Base-by-base conservation (phyloP, 2,888 invertebrate genomes). In the Criorhina ranunculi region DNA sequence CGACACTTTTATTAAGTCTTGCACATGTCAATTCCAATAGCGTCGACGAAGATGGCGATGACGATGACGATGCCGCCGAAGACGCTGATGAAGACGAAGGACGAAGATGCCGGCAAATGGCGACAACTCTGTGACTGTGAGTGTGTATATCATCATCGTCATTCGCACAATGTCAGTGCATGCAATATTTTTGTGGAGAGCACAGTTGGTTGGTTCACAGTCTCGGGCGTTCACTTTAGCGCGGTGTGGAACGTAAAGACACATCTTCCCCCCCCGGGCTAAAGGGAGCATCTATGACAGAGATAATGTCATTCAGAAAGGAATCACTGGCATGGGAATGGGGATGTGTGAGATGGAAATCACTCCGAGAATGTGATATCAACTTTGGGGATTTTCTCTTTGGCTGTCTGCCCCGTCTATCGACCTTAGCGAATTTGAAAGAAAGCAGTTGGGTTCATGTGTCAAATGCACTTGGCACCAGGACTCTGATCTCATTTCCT, bases 1-100 rank as follows among this genome's bases (percentile, higher is more conserved):
- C 59, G 75, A 70, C 80, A 85, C 85, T 85, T 85, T 85, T 85
- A 85, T 80, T 85, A 85, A 80, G 85, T 85, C 85, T 80, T 85
- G 85, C 85, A 85, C 85, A 85, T 85, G 85, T 85, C 85, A 85
- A 85, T 76, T 85, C 80, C 33, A 80, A 80, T 85, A 62, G 69
- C 57, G 24, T 60, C 35, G 59, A 24, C 24, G 24, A 24, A 24
- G 24, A 24, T 24, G 24, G 24, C 24, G 24, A 24, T 24, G 24
- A 24, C 24, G 24, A 24, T 24, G 24, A 60, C 60, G 42, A 44
- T 33, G 35, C 29, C 33, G 73, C 44, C 24, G 51, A 37, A 11
- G 35, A 33, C 35, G 37, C 19, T 17, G 15, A 24, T 1, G 29
- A 19, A 3, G 33, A 17, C 24, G 31, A 31, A 33, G 64, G 59